Conservation (phyloP, 2,797 vertebrate species). For the Valencia hispanica region DNA sequence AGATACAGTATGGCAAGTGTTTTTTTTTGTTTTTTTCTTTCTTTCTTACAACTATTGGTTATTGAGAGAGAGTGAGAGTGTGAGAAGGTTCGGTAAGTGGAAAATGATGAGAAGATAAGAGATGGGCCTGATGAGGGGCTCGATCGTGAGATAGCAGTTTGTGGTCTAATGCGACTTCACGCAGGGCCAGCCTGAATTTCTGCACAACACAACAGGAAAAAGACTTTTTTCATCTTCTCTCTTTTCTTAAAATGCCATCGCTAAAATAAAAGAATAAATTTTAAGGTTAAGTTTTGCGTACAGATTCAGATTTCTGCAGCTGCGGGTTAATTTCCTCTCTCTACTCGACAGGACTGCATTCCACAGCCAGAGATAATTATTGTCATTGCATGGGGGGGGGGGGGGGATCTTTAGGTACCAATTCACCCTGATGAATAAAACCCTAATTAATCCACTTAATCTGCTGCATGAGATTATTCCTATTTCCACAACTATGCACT, state of each 20-base stretch:
- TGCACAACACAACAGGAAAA: conserved; percentile 30
- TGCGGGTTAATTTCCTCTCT: conserved; percentile 26
- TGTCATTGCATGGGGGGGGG: conserved; percentile 66
- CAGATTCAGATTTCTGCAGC: conserved; percentile 42
- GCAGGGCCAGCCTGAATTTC: conserved; percentile 11
- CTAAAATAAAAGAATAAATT: conserved; percentile 27
- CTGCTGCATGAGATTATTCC: conserved; percentile 77
- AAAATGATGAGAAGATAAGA: conserved; percentile 73
- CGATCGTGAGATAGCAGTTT: conserved; percentile 49
- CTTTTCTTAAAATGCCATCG: conserved; percentile 5
- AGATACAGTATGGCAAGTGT: conserved; percentile 20
- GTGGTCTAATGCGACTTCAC: conserved; percentile 44
- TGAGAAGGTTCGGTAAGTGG: conserved; percentile 53
- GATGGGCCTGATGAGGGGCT: conserved; percentile 49
- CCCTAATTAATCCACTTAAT: conserved; percentile 84
- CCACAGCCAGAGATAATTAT: conserved; percentile 73
- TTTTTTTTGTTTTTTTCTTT: too few species aligned
- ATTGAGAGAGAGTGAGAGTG: conserved; percentile 34
- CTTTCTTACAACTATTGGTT: conserved; percentile 46
- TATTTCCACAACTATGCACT: conserved; percentile 65
- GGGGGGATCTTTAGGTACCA: conserved; percentile 79
- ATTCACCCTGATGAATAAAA: conserved; percentile 81
- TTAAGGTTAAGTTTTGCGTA: conserved; percentile 1
- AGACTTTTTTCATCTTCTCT: not conserved
- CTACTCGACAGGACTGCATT: conserved; percentile 42